Base-by-base conservation (phyloP, 2,113 vertebrate species). In the Monopterus albus region DNA sequence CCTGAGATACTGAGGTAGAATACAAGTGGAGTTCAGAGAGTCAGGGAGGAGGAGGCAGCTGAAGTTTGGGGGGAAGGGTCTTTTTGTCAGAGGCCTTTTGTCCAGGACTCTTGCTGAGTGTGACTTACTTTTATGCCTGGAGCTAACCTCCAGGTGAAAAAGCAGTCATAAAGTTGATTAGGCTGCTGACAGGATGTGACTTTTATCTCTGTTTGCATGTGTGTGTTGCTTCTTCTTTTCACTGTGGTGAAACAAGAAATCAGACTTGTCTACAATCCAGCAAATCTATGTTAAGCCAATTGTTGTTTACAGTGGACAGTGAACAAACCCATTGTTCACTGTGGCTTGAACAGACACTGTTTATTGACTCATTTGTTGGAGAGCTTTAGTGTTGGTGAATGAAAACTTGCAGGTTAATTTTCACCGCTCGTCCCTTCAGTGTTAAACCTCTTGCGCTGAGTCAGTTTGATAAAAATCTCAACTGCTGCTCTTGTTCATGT, bases 91-190 rank as follows among this genome's bases (percentile, higher is more conserved):
- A n/a, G 52, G 53, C 62, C 60, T 87, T 80, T 85, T 85, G 83
- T 88, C 67, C 42, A 65, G 35, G 72, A 74, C 72, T 50, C 61
- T 56, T 73, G 68, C 71, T 88, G 79, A 82, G 68, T 68, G 69
- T 47, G 62, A 82, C 25, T 85, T 66, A 72, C 63, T 86, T 82
- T 78, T 60, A 63, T 55, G 64, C 50, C 60, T 2, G 8, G 36
- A 77, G 51, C 40, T 9, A 7, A 11, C 23, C 65, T 81, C 77
- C 84, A 88, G 88, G 83, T 89, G 86, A 72, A 86, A 92, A 86
- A 87, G 79, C 88, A 82, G 84, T 40, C 69, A 50, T 82, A 88
- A 89, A 82, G 12, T 23, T 57, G 39, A 89, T 43, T 50, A 53
- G 53, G 49, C 67, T 65, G 69, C 71, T 70, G 84, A 68, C 85